Base-by-base conservation (phyloP, 2,113 vertebrate species). In the Ictalurus punctatus region DNA sequence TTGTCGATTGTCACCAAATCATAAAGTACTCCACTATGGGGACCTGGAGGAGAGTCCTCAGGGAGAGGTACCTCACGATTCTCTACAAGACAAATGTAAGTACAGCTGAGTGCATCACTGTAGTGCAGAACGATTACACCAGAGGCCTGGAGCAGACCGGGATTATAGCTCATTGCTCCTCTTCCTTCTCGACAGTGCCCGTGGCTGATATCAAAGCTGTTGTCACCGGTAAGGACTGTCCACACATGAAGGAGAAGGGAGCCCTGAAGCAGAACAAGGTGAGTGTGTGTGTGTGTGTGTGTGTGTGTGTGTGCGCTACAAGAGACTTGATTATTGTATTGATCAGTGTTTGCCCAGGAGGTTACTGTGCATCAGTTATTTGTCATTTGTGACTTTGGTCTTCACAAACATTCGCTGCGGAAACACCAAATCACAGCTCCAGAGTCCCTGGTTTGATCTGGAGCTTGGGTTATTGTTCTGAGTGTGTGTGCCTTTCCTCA, bases 241-340 rank as follows among this genome's bases (percentile, higher is more conserved):
- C 98, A 92, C 98, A 99, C 92, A 99, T 99, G 98, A 99, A 99
- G 95, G 98, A 99, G 93, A 99, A 99, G 94, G 98, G 98, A 94
- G 98, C 98, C 93, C 97, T 98, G 92, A 99, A 99, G 96, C 98
- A 99, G 96, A 99, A 99, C 94, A 99, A 99, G 98, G 98, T 89
- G 80, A 17, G 56, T 61, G 54, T 37, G 56, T 34, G 56, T 56
- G 44, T 44, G 40, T 44, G 40, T 44, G 40, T 44, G 40, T 44
- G 40, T 44, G 40, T 44, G 40, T 44, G 40, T 44, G 40, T 52
- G 23, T 52, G 21, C 3, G 48, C 52, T 82, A 19, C 30, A 82
- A 8, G 10, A 37, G 3, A 2, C 56, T 37, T 44, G 54, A 21
- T 8, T 56, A 13, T 12, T 21, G 30, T 12, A 59, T 59, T 59